Evolutionary conservation across 1,140 invertebrate genomes (phyloP).

Genomic region (Ylistrum balloti): DNA sequence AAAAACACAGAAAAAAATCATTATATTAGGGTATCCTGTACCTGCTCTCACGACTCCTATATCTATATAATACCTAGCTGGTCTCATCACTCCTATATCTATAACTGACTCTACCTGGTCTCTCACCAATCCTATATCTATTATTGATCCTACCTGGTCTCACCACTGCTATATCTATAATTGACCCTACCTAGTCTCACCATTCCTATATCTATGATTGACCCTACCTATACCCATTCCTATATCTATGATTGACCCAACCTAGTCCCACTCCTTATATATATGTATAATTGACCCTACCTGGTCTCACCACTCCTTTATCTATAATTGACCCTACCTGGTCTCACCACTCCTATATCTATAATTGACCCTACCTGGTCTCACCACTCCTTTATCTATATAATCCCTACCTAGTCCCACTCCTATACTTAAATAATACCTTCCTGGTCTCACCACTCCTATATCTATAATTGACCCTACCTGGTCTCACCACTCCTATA

Average conservation of each 20-base stretch:
- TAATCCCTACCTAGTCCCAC: not conserved
- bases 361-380: too few species aligned
- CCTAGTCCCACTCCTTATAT: too few species aligned
- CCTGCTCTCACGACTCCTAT: not conserved
- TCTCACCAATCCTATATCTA: too few species aligned
- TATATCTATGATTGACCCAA: slow-evolving; percentile 47
- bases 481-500: not conserved
- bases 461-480: not conserved
- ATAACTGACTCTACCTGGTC: not conserved
- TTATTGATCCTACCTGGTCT: not conserved
- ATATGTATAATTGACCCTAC: too few species aligned
- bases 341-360: too few species aligned
- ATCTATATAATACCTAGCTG: not conserved
- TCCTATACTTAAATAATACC: not conserved
- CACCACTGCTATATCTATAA: not conserved
- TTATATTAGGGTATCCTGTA: too few species aligned
- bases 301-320: too few species aligned
- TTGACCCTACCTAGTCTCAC: slow-evolving; percentile 66
- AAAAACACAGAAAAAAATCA: too few species aligned
- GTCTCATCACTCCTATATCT: not conserved
- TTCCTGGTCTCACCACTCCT: not conserved
- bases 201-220: slow-evolving; percentile 61
- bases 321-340: too few species aligned
- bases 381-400: not conserved
- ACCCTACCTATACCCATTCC: not conserved